Percentiles rank a stretch among this genome's conserved stretches.
phyloP scores from a whole-genome alignment of 2,113 vertebrate genomes.

The Gymnogyps californianus region DNA sequence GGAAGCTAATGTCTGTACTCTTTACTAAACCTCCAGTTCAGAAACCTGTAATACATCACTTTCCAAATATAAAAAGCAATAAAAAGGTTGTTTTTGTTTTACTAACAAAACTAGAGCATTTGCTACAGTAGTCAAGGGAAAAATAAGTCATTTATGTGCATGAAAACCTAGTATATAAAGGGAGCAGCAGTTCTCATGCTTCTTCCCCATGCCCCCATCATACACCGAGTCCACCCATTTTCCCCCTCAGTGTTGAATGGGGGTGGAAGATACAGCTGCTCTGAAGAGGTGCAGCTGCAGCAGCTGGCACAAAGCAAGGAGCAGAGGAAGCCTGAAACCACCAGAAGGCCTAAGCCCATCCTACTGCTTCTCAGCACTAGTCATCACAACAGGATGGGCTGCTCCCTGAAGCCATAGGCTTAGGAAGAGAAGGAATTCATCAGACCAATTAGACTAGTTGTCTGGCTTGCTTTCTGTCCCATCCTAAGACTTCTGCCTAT shows the following conservation, averaged over 20 bases:
- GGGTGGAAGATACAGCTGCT: conserved; percentile 19
- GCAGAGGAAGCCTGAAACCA: background rate
- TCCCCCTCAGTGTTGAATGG: background rate
- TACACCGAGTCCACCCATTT: background rate
- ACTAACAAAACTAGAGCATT: conserved; percentile 38
- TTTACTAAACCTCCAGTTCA: conserved; percentile 22
- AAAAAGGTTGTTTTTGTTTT: conserved; percentile 61
- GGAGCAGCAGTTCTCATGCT: conserved; percentile 25
- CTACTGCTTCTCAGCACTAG: background rate
- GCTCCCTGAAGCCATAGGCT: background rate
- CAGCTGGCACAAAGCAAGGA: background rate
- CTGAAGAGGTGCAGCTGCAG: conserved; percentile 33
- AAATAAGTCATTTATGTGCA: background rate
- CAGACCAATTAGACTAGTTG: background rate
- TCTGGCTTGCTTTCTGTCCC: background rate
- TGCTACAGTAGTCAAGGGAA: conserved; percentile 33
- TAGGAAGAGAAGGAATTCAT: background rate
- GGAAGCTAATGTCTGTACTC: conserved; percentile 52
- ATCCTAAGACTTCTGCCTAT: background rate
- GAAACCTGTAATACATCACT: conserved; percentile 50
- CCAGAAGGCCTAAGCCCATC: background rate
- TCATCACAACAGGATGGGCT: background rate
- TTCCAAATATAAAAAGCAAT: conserved; percentile 44
- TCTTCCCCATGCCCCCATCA: background rate
- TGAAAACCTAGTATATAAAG: background rate